These are phyloP conservation scores for Drosophila tani DNA, from an alignment of 1,140 invertebrate genomes.

Conservation along the genomic window DNA sequence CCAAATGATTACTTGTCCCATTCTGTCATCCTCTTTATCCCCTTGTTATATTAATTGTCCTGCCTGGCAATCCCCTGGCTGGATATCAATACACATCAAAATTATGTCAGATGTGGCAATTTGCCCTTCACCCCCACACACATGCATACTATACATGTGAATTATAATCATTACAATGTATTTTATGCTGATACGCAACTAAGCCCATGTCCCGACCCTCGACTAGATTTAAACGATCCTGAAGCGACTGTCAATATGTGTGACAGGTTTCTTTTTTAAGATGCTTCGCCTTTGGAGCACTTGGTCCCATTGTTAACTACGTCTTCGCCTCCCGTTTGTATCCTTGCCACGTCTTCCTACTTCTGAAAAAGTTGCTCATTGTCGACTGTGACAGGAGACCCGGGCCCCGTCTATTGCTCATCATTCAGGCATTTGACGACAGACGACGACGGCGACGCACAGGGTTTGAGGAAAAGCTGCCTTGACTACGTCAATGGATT, in stretches of 20 bases:
- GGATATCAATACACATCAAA: constrained; percentile 37
- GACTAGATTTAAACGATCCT: constrained; percentile 57
- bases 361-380: constrained; percentile 72
- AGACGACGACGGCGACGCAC: constrained; percentile 11
- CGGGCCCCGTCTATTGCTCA: constrained; percentile 73
- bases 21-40: constrained; percentile 5
- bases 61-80: constrained; percentile 16
- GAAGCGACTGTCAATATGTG: constrained; percentile 59
- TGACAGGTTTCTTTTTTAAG: constrained; percentile 60
- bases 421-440: constrained; percentile 75
- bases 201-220: constrained; percentile 23
- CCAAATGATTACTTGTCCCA: constrained; percentile 2
- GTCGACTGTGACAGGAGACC: constrained; percentile 69
- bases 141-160: neutral
- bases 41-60: constrained; percentile 22
- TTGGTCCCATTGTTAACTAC: constrained; percentile 67
- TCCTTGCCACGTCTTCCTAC: constrained; percentile 26
- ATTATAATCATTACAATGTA: constrained; percentile 37
- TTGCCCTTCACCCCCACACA: constrained; percentile 31
- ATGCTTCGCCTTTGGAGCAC: constrained; percentile 50
- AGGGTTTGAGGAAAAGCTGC: constrained; percentile 21
- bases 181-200: constrained; percentile 32
- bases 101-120: constrained; percentile 37
- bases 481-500: constrained; percentile 48
- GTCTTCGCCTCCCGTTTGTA: constrained; percentile 39